phyloP scores from a whole-genome alignment of 2,113 vertebrate species.

The Nematolebias whitei region DNA sequence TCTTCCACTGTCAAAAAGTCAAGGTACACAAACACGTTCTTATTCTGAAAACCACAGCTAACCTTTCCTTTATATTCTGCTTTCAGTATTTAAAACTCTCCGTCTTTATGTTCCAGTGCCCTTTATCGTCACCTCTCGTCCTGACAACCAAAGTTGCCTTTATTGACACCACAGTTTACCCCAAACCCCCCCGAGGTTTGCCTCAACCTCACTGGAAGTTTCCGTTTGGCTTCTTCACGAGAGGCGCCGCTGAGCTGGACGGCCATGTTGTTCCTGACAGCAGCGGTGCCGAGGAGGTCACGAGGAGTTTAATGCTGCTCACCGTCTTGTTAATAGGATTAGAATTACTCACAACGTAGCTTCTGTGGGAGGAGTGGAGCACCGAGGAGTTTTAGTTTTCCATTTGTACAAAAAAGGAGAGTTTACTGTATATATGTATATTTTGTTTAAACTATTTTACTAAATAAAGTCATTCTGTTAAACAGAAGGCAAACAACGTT shows the following conservation, averaged over 20 bases:
- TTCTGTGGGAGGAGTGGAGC: not conserved
- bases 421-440: not conserved
- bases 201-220: slow-evolving; percentile 73
- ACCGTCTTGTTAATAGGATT: slow-evolving; percentile 48
- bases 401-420: not conserved
- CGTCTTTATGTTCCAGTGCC: slow-evolving; percentile 63
- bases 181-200: slow-evolving; percentile 55
- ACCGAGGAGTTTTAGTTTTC: not conserved
- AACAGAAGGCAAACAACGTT: not conserved
- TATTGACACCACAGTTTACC: slow-evolving; percentile 72
- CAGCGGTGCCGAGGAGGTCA: slow-evolving; percentile 18
- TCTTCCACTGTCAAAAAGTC: slow-evolving; percentile 69
- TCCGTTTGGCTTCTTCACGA: slow-evolving; percentile 75
- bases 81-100: not conserved
- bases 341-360: slow-evolving; percentile 44
- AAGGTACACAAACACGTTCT: slow-evolving; percentile 56
- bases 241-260: slow-evolving; percentile 70
- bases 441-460: slow-evolving; percentile 3
- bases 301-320: slow-evolving; percentile 49
- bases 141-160: slow-evolving; percentile 75
- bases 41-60: not conserved
- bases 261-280: slow-evolving; percentile 24
- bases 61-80: not conserved
- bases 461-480: not conserved
- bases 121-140: slow-evolving; percentile 48